Evolutionary conservation across 2,113 vertebrate genomes (phyloP).

Genomic region (Tetrax tetrax): DNA sequence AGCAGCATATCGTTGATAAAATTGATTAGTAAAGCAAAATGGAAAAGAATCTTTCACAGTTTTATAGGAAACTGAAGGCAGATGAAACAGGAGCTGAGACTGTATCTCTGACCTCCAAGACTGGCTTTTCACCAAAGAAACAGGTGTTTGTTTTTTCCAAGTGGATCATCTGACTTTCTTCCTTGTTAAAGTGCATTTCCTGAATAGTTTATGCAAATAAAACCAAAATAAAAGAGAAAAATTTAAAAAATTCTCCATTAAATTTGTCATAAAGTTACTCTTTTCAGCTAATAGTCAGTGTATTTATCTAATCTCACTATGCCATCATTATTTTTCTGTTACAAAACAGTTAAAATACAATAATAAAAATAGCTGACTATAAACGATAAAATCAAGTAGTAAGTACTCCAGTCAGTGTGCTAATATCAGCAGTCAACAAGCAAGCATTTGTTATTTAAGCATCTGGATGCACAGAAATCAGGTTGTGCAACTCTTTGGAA

Average conservation of each 20-base stretch:
- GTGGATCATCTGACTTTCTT: not conserved
- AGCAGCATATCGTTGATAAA: fast-evolving
- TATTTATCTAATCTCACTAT: not conserved
- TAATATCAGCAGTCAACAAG: not conserved
- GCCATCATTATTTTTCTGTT: too few relatives aligned
- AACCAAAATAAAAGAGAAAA: not conserved
- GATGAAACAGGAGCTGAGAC: not conserved
- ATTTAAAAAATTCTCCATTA: not conserved
- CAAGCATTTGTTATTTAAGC: not conserved
- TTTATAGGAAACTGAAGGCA: not conserved
- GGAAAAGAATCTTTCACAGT: not conserved
- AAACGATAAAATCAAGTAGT: not conserved
- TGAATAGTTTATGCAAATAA: not conserved
- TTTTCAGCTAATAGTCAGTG: not conserved
- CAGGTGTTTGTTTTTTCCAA: fast-evolving
- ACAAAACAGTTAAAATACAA: not conserved
- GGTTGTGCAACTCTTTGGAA: fast-evolving
- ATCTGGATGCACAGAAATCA: not conserved
- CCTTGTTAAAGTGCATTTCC: not conserved
- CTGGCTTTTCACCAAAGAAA: not conserved
- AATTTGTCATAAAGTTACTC: not conserved
- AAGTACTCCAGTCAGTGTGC: not conserved
- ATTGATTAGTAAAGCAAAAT: not conserved
- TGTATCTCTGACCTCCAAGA: not conserved
- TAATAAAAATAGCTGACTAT: not conserved